Conservation (phyloP, 2,888 invertebrate genomes). For the Mechanitis mazaeus region DNA sequence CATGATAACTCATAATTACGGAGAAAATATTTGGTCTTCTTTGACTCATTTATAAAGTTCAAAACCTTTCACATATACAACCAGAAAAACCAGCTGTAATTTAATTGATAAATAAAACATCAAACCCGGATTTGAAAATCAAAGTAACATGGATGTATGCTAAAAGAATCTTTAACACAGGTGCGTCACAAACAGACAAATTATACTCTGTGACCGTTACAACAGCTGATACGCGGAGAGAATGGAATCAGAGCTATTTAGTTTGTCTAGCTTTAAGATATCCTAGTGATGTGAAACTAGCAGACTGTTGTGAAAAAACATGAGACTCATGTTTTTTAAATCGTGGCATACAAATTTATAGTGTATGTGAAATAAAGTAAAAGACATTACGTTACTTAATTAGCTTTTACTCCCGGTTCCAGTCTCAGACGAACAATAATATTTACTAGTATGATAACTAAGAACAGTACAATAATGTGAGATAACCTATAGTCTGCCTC, state of each 20-base stretch:
- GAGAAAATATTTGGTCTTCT: too few relatives aligned
- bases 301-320: not conserved
- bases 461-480: too few relatives aligned
- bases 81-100: not conserved
- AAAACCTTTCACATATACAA: too few relatives aligned
- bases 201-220: slow-evolving; percentile 21
- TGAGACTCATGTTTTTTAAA: not conserved
- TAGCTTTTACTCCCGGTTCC: too few relatives aligned
- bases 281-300: not conserved
- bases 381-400: too few relatives aligned
- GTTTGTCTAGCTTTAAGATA: not conserved
- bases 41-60: too few relatives aligned
- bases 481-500: too few relatives aligned
- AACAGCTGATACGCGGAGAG: slow-evolving; percentile 15
- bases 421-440: too few relatives aligned
- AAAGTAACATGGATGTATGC: slow-evolving; percentile 25
- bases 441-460: too few relatives aligned
- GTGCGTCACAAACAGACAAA: slow-evolving; percentile 20
- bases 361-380: too few relatives aligned
- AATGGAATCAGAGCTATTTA: not conserved
- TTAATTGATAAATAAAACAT: slow-evolving; percentile 6
- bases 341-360: not conserved
- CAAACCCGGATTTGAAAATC: slow-evolving; percentile 22
- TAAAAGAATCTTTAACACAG: slow-evolving; percentile 23
- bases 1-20: too few relatives aligned